Percentiles rank a stretch among this genome's conserved stretches.
Evolutionary conservation across 2,888 invertebrate species (phyloP).

Genomic region (Callosobruchus maculatus): DNA sequence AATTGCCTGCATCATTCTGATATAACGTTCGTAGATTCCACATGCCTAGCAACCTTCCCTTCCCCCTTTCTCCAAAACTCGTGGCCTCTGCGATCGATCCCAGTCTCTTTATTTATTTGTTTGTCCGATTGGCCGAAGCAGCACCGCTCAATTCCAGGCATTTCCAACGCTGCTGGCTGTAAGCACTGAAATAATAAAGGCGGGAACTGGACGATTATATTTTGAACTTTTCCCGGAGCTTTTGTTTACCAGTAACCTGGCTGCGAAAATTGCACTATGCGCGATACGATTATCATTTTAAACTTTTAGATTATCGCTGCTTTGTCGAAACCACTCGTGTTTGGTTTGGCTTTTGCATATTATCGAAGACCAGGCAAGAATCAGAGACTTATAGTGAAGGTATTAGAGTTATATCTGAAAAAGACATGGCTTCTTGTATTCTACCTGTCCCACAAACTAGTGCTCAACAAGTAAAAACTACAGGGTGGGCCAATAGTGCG

Average conservation of each 20-base stretch:
- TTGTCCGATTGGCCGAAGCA: not conserved
- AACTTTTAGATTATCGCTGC: not conserved
- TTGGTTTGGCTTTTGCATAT: not conserved
- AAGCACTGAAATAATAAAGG: not conserved
- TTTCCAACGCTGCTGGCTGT: not conserved
- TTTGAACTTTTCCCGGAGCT: not conserved
- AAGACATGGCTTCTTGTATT: no score
- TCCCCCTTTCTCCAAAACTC: not conserved
- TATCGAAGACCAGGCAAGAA: no score
- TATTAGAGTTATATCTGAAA: no score
- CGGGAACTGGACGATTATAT: not conserved
- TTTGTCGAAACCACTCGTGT: not conserved
- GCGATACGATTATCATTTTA: not conserved
- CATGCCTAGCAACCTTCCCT: no score
- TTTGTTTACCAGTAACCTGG: not conserved
- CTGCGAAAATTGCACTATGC: not conserved
- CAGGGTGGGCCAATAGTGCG: no score
- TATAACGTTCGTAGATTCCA: no score
- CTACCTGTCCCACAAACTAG: no score
- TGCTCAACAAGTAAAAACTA: no score
- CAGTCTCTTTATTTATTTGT: not conserved
- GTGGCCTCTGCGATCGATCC: not conserved
- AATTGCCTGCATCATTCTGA: no score
- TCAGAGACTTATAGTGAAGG: no score
- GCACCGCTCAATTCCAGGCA: not conserved